A percentile compares a stretch with the other conserved stretches of the same genome.
These are phyloP conservation scores for Ceraclea dissimilis DNA, from an alignment of 2,888 invertebrate genomes.

Conservation along the genomic window DNA sequence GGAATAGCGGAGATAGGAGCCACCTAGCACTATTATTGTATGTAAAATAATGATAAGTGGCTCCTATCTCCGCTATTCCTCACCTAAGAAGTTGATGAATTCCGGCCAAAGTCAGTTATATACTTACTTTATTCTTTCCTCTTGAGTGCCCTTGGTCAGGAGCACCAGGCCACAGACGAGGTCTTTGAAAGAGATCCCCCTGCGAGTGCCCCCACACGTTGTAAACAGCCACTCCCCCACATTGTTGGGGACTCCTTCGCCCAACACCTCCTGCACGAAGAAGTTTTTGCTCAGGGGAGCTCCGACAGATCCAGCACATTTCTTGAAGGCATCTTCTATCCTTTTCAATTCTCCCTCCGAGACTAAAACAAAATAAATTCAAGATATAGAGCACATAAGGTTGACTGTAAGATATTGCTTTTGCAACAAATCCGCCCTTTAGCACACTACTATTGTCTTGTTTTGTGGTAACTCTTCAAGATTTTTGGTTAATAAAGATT, in stretches of 20 bases:
- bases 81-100: too few species aligned
- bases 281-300: conserved; percentile 64
- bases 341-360: conserved; percentile 75
- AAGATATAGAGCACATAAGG: too few species aligned
- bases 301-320: conserved; percentile 61
- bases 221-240: conserved; percentile 77
- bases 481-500: too few species aligned
- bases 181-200: conserved; percentile 77
- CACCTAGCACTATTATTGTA: too few species aligned
- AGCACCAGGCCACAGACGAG: conserved; percentile 79
- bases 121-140: conserved; percentile 75
- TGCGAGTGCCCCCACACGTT: conserved; percentile 76
- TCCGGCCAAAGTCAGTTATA: too few species aligned
- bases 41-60: too few species aligned
- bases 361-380: conserved; percentile 52
- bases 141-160: conserved; percentile 74
- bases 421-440: too few species aligned
- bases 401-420: too few species aligned
- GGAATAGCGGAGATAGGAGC: too few species aligned
- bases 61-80: too few species aligned
- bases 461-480: too few species aligned
- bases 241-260: conserved; percentile 75
- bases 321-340: conserved; percentile 81
- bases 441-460: too few species aligned
- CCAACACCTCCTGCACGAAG: conserved; percentile 78